Percentiles rank a stretch among this genome's conserved stretches.
phyloP scores from a whole-genome alignment of 2,888 invertebrate genomes.

The Zaprionus obscuricornis region DNA sequence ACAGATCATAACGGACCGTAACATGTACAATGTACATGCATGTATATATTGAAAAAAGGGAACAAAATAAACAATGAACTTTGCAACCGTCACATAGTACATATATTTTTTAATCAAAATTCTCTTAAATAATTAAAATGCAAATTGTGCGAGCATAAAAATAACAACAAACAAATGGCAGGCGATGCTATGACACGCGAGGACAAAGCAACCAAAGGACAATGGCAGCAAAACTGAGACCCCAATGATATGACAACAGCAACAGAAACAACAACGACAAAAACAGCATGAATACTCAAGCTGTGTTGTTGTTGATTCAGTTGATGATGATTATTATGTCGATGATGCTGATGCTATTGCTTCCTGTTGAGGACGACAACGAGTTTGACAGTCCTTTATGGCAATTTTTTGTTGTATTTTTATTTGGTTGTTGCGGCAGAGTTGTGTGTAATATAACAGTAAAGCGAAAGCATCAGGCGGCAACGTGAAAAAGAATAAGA shows the following conservation, averaged over 20 bases:
- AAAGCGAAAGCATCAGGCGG: not conserved
- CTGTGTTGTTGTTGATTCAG: not conserved
- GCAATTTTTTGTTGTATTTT: too few species aligned
- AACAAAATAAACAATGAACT: conserved; percentile 14
- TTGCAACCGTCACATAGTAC: conserved; percentile 6
- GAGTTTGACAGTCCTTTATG: conserved; percentile 77
- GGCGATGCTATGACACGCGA: conserved; percentile 47
- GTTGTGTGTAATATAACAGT: conserved; percentile 22
- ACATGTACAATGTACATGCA: too few species aligned
- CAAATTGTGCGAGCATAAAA: conserved; percentile 76
- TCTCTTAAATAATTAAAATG: conserved; percentile 82
- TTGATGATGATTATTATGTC: conserved; percentile 23
- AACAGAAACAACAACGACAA: conserved; percentile 10
- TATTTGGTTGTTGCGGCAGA: too few species aligned
- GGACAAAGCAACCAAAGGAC: conserved; percentile 64
- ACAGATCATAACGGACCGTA: too few species aligned
- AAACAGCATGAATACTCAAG: conserved; percentile 22
- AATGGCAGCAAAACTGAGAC: conserved; percentile 28
- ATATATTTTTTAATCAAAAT: conserved; percentile 82
- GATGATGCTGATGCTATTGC: conserved; percentile 28
- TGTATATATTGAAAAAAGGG: conserved; percentile 1
- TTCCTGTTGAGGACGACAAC: conserved; percentile 31
- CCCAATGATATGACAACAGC: conserved; percentile 57
- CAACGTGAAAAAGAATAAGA: conserved; percentile 1
- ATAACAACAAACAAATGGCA: conserved; percentile 61